Percentiles rank a stretch among this genome's conserved stretches.
phyloP scores from a whole-genome alignment of 37 sponge, comb jelly and placozoan genomes.

The Spongilla lacustris region DNA sequence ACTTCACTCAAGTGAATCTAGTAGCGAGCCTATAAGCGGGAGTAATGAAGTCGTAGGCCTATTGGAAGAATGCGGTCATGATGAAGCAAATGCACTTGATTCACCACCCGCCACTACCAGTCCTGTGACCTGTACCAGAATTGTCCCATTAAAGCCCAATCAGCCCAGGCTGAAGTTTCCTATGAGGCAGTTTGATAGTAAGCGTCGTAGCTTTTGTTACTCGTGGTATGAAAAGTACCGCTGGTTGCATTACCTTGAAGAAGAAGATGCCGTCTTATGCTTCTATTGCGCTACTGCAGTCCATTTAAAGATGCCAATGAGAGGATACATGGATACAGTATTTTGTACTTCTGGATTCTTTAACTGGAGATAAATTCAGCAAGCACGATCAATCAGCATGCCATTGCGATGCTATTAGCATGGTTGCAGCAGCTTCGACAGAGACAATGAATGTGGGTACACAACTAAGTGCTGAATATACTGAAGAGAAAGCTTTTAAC shows the following conservation, averaged over 20 bases:
- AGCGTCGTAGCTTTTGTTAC: too few relatives aligned
- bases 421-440: conserved; percentile 28
- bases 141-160: too few relatives aligned
- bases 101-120: too few relatives aligned
- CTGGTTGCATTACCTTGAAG: conserved; percentile 53
- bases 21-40: too few relatives aligned
- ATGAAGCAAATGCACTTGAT: too few relatives aligned
- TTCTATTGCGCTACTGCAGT: conserved; percentile 42
- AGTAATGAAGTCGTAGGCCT: too few relatives aligned
- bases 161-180: too few relatives aligned
- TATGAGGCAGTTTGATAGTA: too few relatives aligned
- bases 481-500: conserved; percentile 27
- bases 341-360: conserved; percentile 25
- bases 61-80: too few relatives aligned
- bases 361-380: conserved; percentile 45
- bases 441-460: conserved; percentile 31
- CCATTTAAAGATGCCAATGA: conserved; percentile 3
- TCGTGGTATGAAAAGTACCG: conserved; percentile 49
- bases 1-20: too few relatives aligned
- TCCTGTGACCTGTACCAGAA: too few relatives aligned
- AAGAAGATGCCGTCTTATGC: conserved; percentile 41
- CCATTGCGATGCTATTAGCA: conserved; percentile 35
- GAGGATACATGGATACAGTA: conserved; percentile 12
- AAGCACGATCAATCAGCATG: conserved; percentile 20
- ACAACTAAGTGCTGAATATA: conserved; percentile 13